These are phyloP conservation scores for Busseola fusca DNA, from an alignment of 2,888 invertebrate species.

Conservation along the genomic window DNA sequence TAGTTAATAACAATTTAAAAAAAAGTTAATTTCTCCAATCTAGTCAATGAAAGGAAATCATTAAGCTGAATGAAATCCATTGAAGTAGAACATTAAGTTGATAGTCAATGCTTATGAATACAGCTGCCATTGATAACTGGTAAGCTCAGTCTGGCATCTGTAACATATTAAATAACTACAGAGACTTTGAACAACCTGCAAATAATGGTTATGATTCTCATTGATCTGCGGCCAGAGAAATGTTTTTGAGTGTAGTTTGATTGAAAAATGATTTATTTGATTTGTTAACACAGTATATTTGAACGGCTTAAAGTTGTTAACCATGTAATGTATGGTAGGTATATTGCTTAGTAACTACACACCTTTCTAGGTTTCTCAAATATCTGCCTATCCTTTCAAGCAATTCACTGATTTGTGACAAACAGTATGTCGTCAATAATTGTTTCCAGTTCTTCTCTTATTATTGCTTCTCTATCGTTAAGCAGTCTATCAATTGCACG, in stretches of 20 bases:
- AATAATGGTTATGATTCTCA: not conserved
- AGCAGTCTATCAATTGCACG: not conserved
- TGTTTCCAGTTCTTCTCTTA: not conserved
- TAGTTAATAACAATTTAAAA: too few relatives aligned
- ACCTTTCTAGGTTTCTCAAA: not conserved
- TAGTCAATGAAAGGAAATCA: not conserved
- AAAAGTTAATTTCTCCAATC: constrained; percentile 3
- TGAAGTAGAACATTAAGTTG: constrained; percentile 6
- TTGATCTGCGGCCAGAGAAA: not conserved
- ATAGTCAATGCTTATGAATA: constrained; percentile 8
- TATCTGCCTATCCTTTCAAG: not conserved
- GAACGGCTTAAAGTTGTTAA: too few relatives aligned
- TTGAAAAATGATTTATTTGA: not conserved
- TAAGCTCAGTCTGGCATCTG: not conserved
- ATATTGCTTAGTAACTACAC: not conserved
- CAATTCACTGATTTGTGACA: not conserved
- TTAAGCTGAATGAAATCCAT: constrained; percentile 5
- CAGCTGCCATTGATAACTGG: not conserved
- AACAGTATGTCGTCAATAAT: not conserved
- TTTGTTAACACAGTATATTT: not conserved
- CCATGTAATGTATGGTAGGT: not conserved
- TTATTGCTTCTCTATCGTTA: not conserved
- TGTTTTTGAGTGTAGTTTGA: not conserved
- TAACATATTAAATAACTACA: not conserved
- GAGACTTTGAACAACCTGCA: too few relatives aligned